Evolutionary conservation across 2,888 invertebrate genomes (phyloP), one percentile per base, ranked within the genome.

Genomic region (Meloe dianella): DNA sequence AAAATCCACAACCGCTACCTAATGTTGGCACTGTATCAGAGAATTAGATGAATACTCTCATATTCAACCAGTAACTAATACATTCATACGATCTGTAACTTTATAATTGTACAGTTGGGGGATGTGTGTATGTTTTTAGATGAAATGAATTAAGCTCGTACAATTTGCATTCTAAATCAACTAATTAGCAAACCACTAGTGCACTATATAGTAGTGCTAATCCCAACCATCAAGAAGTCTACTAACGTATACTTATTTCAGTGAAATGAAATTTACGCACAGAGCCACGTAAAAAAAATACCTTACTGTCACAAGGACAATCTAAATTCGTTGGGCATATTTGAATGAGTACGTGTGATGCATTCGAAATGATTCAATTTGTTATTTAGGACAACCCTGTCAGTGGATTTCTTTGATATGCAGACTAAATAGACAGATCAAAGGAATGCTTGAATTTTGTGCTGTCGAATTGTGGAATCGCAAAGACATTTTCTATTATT

Each of bases 311-410:
- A 47, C 9, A 10, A 54, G 7, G 14, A 24, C 41, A 57, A 63
- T 67, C 63, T 63, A 67, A 67, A 67, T 67, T 67, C 66, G 56
- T 67, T 61, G 64, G 38, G 58, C 61, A 67, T 67, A 67, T 67
- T 67, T 61, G 41, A 59, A 54, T n/a, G 51, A 63, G 51, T 61
- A 61, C 64, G 67, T 67, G 64, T 41, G 59, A 38, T 54, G 67
- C 64, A 61, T 67, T 58, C 22, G 60, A 32, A 67, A 60, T 60
- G 30, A 63, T 60, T 57, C 58, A 64, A 9, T 20, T 47, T 47
- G 20, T 47, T 20, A 20, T 47, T 8, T 20, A 9, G 5, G 20
- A 8, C 47, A 17, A 1, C n/a, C 7, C 9, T 47, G 47, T 47
- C 47, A 63, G 60, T 63, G 54, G 54, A 30, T 62, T 17, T 29